Evolutionary conservation across 2,888 invertebrate species (phyloP).

Genomic region (Meiosimyza platycephala): DNA sequence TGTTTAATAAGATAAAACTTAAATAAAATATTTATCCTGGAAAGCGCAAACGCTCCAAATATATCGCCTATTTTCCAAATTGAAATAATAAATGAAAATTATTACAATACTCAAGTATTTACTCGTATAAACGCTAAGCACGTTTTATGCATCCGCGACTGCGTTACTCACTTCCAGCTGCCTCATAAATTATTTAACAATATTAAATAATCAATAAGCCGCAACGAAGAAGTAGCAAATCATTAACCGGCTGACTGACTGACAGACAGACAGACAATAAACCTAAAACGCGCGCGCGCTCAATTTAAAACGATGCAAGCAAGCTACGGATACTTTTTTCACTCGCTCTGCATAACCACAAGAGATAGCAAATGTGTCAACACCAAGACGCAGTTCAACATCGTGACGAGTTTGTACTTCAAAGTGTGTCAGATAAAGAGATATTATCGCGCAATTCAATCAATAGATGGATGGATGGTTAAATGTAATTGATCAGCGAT

Average conservation of each 20-base stretch:
- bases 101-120: no score
- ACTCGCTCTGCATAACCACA: constrained; percentile 3
- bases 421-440: constrained; percentile 23
- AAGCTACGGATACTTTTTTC: constrained; percentile 2
- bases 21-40: no score
- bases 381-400: background rate
- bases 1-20: no score
- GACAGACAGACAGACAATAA: background rate
- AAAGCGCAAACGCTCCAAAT: no score
- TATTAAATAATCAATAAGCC: constrained; percentile 4
- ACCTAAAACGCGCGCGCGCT: no score
- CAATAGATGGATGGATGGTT: constrained; percentile 2
- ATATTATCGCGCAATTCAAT: constrained; percentile 21
- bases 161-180: constrained; percentile 1
- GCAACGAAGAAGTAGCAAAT: constrained; percentile 10
- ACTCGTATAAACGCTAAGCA: constrained; percentile 7
- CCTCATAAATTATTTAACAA: constrained; percentile 29
- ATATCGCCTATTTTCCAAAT: no score
- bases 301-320: background rate
- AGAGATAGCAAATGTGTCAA: constrained; percentile 27
- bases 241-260: constrained; percentile 11
- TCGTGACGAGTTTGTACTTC: constrained; percentile 18
- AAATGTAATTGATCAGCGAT: constrained; percentile 24
- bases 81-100: no score
- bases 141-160: constrained; percentile 20